These are phyloP conservation scores for Propithecus coquereli DNA, from an alignment of 2,113 vertebrate genomes.

Conservation along the genomic window DNA sequence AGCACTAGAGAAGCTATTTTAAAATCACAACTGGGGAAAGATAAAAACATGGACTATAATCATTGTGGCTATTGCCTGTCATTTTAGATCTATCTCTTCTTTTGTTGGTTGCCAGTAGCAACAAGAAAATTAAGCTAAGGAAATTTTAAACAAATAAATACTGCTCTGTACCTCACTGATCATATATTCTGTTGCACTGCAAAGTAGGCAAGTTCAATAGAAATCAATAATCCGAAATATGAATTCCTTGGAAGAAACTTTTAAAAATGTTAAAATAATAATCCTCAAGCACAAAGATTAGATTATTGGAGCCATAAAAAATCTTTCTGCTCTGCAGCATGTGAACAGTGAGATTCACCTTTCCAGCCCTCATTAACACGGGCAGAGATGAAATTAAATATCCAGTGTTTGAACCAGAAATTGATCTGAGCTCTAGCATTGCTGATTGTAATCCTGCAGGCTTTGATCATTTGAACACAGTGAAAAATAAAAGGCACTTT, in stretches of 20 bases:
- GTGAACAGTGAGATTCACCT: conserved; percentile 47
- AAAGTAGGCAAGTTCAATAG: neutral
- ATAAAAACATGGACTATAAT: conserved; percentile 27
- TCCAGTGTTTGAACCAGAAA: conserved; percentile 16
- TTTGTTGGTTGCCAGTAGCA: conserved; percentile 76
- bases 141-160: conserved; percentile 49
- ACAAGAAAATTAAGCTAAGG: conserved; percentile 67
- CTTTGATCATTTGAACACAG: neutral
- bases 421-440: neutral
- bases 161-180: conserved; percentile 38
- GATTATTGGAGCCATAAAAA: conserved; percentile 64
- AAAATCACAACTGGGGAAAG: conserved; percentile 57
- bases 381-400: conserved; percentile 50
- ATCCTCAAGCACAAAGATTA: conserved; percentile 53
- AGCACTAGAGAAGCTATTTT: conserved; percentile 10
- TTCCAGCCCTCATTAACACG: conserved; percentile 59
- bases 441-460: neutral
- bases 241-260: neutral
- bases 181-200: neutral
- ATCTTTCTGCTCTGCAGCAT: conserved; percentile 38
- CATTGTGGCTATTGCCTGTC: neutral
- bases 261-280: conserved; percentile 65
- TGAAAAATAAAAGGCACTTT: neutral
- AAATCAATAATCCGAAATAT: conserved; percentile 47
- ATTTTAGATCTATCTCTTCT: conserved; percentile 55